Evolutionary conservation across 2,797 vertebrate genomes (phyloP), one percentile per base, ranked within the genome.

Genomic region (Mionectes olivaceus): DNA sequence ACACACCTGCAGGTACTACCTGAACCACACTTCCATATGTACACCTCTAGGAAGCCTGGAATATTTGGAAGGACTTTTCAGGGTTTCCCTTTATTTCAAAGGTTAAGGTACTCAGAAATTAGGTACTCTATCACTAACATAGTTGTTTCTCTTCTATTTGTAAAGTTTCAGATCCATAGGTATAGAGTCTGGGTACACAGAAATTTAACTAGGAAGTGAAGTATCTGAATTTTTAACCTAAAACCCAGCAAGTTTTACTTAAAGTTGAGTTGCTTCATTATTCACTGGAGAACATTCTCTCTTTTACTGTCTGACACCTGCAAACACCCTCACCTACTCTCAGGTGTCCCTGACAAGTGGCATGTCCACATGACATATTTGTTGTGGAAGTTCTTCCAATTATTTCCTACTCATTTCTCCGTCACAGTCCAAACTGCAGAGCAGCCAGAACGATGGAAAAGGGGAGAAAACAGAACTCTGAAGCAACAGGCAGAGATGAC

Each of bases 391-490:
- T 77, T 73, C 52, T 75, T 71, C 67, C 59, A 76, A 3, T 71
- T 89, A 32, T 86, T 91, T 59, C 70, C 53, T 90, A 30, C 60
- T 55, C 81, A 63, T 55, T 81, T 43, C 56, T 50, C 60, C 57
- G 43, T 61, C 64, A 47, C 64, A 35, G 67, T 79, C 74, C 67
- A 52, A 92, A 92, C 71, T 70, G 90, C 83, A 85, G 1, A 93
- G 83, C 89, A 89, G 77, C 41, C 52, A 80, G 69, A 95, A 81
- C 87, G 77, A 83, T 25, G 30, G 89, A 64, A 91, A 89, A 94
- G 53, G 60, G 74, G 89, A 41, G 68, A 89, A 92, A 89, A 81
- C n/a, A 37, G 11, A 84, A 83, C 70, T 85, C 77, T 52, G 75
- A 87, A 87, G 71, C 61, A 92, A 85, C 2, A 33, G 55, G 69